Conservation (phyloP, 1,140 invertebrate genomes). For the Solen grandis region DNA sequence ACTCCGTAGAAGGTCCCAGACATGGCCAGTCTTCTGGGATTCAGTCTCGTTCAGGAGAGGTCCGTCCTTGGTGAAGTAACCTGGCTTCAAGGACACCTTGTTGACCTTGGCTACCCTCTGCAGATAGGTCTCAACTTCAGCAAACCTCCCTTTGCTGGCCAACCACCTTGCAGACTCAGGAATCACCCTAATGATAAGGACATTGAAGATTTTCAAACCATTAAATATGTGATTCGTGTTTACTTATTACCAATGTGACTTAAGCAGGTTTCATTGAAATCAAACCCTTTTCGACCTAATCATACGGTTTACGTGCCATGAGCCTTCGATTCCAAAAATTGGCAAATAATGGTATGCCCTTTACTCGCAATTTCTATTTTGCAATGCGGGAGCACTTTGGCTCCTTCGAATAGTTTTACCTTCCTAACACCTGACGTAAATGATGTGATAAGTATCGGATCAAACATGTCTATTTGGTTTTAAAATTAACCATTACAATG, state of each 20-base stretch:
- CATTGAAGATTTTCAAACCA: too few relatives aligned
- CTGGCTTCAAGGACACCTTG: not conserved
- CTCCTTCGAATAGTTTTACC: too few relatives aligned
- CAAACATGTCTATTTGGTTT: too few relatives aligned
- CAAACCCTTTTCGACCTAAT: not conserved
- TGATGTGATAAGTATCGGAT: too few relatives aligned
- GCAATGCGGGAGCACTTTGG: too few relatives aligned
- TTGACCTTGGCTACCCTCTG: not conserved
- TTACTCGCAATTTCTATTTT: not conserved
- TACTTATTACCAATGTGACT: not conserved
- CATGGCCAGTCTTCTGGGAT: not conserved
- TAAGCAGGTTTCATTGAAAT: not conserved
- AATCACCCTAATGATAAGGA: not conserved
- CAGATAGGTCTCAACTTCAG: not conserved
- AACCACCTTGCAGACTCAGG: not conserved
- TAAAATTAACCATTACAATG: too few relatives aligned
- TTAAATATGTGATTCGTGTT: not conserved
- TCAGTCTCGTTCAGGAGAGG: not conserved
- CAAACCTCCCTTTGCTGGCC: not conserved
- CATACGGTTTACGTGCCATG: not conserved
- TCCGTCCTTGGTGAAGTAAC: not conserved
- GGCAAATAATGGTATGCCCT: not conserved
- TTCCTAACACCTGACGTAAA: too few relatives aligned
- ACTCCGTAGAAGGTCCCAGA: not conserved
- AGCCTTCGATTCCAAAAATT: not conserved